Percentiles rank a stretch among this genome's conserved stretches.
Evolutionary conservation across 2,113 vertebrate species (phyloP).

Genomic region (Isichthys henryi): DNA sequence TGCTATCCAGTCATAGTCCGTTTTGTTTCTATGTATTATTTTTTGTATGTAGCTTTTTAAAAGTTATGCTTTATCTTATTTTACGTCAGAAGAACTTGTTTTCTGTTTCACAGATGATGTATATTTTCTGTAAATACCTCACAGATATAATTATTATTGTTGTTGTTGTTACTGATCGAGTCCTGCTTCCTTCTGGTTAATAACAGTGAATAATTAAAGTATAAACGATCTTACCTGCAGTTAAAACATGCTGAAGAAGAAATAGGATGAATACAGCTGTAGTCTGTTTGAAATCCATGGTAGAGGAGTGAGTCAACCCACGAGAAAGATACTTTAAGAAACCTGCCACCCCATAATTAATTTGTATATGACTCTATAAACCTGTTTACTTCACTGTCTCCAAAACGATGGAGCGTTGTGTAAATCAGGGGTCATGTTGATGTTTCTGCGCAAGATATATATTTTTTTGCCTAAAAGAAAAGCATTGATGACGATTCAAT

Average conservation of each 20-base stretch:
- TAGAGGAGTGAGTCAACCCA: background rate
- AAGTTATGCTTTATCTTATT: background rate
- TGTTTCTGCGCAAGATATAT: background rate
- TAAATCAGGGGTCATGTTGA: background rate
- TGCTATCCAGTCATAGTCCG: background rate
- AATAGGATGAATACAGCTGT: background rate
- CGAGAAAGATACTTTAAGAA: background rate
- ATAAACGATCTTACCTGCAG: conserved; percentile 4
- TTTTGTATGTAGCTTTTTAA: background rate
- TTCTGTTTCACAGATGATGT: background rate
- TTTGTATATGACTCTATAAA: background rate
- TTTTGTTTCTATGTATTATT: background rate
- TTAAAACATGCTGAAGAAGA: background rate
- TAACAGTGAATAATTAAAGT: background rate
- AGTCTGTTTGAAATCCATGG: background rate
- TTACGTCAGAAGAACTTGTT: background rate
- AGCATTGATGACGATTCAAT: background rate
- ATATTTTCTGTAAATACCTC: background rate
- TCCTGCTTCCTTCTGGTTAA: background rate
- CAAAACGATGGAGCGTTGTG: background rate
- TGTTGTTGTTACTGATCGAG: background rate
- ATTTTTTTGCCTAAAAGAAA: background rate
- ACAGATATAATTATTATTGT: background rate
- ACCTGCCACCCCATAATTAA: conserved; percentile 1
- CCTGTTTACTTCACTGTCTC: background rate